Conservation (phyloP, 2,797 vertebrate genomes). For the Ctenopoma kingsleyae region DNA sequence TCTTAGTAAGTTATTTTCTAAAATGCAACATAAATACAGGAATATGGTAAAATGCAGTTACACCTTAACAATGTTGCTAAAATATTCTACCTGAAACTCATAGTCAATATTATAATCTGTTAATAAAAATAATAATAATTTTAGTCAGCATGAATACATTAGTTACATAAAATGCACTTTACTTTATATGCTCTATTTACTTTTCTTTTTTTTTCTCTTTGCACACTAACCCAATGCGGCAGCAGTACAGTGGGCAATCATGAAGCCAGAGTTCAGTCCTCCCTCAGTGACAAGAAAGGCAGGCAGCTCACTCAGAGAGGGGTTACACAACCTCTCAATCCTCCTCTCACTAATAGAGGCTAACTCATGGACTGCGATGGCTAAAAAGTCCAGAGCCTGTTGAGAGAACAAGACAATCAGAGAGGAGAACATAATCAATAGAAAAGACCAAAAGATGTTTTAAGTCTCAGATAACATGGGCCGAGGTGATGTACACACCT, state of each 20-base stretch:
- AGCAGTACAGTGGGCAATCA: slow-evolving; percentile 98
- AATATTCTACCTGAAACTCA: neutral
- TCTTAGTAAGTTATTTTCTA: neutral
- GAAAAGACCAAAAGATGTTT: neutral
- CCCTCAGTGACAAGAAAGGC: slow-evolving; percentile 97
- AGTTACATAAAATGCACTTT: neutral
- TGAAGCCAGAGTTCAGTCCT: slow-evolving; percentile 98
- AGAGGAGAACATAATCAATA: slow-evolving; percentile 11
- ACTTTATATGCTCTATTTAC: neutral
- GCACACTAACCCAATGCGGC: slow-evolving; percentile 90
- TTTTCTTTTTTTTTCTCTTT: neutral
- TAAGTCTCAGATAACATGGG: neutral
- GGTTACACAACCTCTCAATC: slow-evolving; percentile 96
- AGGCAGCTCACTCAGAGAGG: slow-evolving; percentile 96
- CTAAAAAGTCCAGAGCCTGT: slow-evolving; percentile 95
- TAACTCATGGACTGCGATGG: slow-evolving; percentile 95
- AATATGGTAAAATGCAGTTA: neutral
- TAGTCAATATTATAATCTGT: neutral
- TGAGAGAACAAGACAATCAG: neutral
- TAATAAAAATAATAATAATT: too few species aligned
- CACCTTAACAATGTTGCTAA: neutral
- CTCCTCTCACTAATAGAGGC: slow-evolving; percentile 96
- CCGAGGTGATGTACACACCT: slow-evolving; percentile 74
- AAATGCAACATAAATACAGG: neutral
- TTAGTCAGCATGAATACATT: neutral